A percentile compares a stretch with the other conserved stretches of the same genome.
These are phyloP conservation scores for Ceraclea dissimilis DNA, from an alignment of 2,888 invertebrate species.

Conservation along the genomic window DNA sequence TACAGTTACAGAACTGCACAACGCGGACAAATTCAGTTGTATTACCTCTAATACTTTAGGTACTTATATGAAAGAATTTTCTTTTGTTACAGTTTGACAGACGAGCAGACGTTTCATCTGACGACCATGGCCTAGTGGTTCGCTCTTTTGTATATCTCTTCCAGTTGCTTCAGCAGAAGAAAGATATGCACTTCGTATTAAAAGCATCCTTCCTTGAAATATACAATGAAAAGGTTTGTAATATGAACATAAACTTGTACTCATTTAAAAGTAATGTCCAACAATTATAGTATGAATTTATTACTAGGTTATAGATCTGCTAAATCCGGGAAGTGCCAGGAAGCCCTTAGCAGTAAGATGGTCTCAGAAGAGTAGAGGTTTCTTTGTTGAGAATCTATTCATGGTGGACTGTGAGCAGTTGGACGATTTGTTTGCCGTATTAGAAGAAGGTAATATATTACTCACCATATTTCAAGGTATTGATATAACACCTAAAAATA, in stretches of 20 bases:
- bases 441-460: constrained; percentile 86
- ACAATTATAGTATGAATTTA: too few species aligned
- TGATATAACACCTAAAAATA: too few species aligned
- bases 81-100: constrained; percentile 50
- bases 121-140: constrained; percentile 81
- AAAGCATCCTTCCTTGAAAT: constrained; percentile 94
- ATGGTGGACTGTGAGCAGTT: constrained; percentile 89
- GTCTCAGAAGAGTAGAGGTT: constrained; percentile 88
- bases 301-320: constrained; percentile 80
- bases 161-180: constrained; percentile 67
- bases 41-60: too few species aligned
- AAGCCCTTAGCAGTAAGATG: constrained; percentile 85
- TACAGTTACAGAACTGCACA: too few species aligned
- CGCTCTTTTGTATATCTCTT: constrained; percentile 87
- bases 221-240: constrained; percentile 87
- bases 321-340: constrained; percentile 77
- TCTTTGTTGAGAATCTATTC: constrained; percentile 95
- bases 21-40: too few species aligned
- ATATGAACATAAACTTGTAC: too few species aligned
- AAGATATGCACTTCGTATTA: constrained; percentile 73
- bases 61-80: not conserved
- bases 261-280: too few species aligned
- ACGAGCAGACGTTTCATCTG: constrained; percentile 57
- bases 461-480: too few species aligned
- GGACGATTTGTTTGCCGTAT: constrained; percentile 85